Evolutionary conservation across 2,113 vertebrate genomes (phyloP).

Genomic region (Hiodon tergisus): DNA sequence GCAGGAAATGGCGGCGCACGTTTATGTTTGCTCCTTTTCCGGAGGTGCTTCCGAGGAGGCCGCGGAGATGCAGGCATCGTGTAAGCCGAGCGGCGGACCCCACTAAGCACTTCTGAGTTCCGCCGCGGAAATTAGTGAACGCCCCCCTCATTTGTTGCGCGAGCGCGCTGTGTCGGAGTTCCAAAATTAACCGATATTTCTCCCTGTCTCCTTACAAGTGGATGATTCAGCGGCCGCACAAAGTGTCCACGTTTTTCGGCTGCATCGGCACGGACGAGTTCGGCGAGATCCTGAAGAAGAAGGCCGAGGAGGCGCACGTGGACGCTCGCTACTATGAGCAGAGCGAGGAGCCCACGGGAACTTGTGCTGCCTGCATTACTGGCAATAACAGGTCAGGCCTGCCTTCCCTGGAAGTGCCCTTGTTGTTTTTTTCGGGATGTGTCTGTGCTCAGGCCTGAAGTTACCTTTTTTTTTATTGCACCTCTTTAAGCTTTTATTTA

Average conservation of each 20-base stretch:
- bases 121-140: too few relatives aligned
- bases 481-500: neutral
- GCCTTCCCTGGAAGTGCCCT: conserved; percentile 12
- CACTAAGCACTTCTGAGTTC: too few relatives aligned
- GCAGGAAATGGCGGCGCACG: conserved; percentile 31
- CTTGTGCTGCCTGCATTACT: conserved; percentile 92
- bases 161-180: too few relatives aligned
- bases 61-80: too few relatives aligned
- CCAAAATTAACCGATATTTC: neutral
- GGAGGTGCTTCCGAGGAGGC: neutral
- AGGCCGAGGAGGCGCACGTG: conserved; percentile 81
- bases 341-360: conserved; percentile 84
- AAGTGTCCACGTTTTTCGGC: conserved; percentile 92
- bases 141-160: too few relatives aligned
- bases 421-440: conserved; percentile 3
- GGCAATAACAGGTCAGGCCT: conserved; percentile 78
- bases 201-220: conserved; percentile 64
- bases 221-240: conserved; percentile 93
- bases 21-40: neutral
- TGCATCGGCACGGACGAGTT: conserved; percentile 94
- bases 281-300: conserved; percentile 88
- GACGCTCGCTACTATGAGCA: conserved; percentile 94
- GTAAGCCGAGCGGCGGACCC: too few relatives aligned
- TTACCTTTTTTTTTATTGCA: neutral
- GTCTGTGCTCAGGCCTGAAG: conserved; percentile 3